Evolutionary conservation across 2,888 invertebrate species (phyloP).

Genomic region (Piscicola geometra): DNA sequence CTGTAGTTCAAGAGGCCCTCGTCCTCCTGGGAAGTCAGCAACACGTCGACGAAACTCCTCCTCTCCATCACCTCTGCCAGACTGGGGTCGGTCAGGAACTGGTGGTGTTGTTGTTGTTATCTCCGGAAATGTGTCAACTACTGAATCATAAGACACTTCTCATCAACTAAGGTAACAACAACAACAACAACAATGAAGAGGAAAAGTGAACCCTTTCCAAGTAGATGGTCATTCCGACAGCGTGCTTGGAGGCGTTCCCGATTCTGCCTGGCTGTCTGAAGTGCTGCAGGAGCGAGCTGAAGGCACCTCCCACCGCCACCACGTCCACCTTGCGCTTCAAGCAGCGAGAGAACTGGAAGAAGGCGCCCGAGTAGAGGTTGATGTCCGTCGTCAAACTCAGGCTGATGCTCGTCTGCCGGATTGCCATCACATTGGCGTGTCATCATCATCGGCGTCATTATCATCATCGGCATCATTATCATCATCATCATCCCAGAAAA

Average conservation of each 20-base stretch:
- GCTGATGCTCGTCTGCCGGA: constrained; percentile 62
- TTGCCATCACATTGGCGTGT: background rate
- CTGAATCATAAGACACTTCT: background rate
- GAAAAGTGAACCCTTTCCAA: constrained; percentile 60
- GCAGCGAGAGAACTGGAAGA: constrained; percentile 64
- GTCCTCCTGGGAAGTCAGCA: background rate
- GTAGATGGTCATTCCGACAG: constrained; percentile 79
- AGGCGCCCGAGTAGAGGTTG: constrained; percentile 66
- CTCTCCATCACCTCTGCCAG: background rate
- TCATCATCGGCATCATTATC: no score
- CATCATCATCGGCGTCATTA: no score
- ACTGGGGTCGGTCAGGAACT: background rate
- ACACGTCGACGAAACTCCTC: background rate
- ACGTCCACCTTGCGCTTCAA: constrained; percentile 62
- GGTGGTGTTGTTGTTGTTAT: no score
- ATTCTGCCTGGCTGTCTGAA: constrained; percentile 38
- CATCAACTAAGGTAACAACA: background rate
- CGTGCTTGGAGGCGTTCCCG: constrained; percentile 54
- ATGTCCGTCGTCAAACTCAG: constrained; percentile 64
- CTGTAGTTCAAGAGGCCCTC: background rate
- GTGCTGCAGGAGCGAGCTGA: constrained; percentile 69
- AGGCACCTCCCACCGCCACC: constrained; percentile 82
- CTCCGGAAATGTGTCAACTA: no score
- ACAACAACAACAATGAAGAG: constrained; percentile 45
- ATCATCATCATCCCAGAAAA: no score